Evolutionary conservation across 2,113 vertebrate species (phyloP), one percentile per base, ranked within the genome.

Genomic region (Herpailurus yagouaroundi): DNA sequence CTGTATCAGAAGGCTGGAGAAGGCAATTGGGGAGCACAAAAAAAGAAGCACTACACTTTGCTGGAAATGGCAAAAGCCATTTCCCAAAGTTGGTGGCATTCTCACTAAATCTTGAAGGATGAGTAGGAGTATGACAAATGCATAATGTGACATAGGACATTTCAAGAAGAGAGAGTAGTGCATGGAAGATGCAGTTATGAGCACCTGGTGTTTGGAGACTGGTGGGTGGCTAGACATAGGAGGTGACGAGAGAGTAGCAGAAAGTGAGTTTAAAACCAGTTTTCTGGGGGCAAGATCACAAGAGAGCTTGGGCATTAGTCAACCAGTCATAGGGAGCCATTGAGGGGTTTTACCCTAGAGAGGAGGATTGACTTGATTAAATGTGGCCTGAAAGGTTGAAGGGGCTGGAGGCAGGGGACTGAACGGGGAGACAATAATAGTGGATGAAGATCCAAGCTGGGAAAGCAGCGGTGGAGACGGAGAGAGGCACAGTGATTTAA

Each of bases 131-230:
- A 6, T 92, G 81, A 69, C 93, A 69, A 60, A 50, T 16, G 74
- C 68, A 64, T 74, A 84, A 80, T 25, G 60, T 89, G 71, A 96
- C 48, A 87, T 74, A 97, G 87, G 91, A 76, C 91, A 57, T 97
- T 90, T 77, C 14, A 10, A 60, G 93, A 89, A 73, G 87, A 36
- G 19, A 69, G 57, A 87, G 80, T 1, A n/a, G 18, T 18, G 6
- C 3, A 10, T 50, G 45, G 5, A 16, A 91, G 73, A 69, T 14
- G 41, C 83, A 76, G 63, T 50, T 31, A 16, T 3, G 87, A 33
- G 55, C 85, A 25, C 73, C 73, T 64, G 57, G 55, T 57, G 33
- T 86, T 74, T 15, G 41, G 63, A 91, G 80, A 66, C 64, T 7
- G 55, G 60, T 50, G 55, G 94, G 92, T 52, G 64, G 76, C 57